Evolutionary conservation across 2,113 vertebrate species (phyloP).

Genomic region (Lophius piscatorius): DNA sequence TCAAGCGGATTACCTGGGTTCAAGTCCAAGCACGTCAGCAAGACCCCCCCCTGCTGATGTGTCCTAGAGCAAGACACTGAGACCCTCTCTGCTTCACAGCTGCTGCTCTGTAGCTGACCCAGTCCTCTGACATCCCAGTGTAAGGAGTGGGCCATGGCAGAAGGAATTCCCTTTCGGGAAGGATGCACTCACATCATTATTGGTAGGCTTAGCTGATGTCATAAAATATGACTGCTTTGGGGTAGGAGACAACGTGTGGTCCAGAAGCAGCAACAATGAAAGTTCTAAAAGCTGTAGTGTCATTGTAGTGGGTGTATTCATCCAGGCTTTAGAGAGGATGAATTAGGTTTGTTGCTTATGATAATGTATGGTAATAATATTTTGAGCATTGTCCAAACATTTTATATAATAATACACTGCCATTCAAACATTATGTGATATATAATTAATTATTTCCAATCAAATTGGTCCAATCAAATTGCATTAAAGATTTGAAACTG

Average conservation of each 20-base stretch:
- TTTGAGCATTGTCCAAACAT: not conserved
- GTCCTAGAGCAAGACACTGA: slow-evolving; percentile 8
- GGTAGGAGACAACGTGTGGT: not conserved
- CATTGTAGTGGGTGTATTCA: not conserved
- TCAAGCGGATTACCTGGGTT: not conserved
- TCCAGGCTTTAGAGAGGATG: not conserved
- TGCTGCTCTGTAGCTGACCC: not conserved
- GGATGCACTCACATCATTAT: slow-evolving; percentile 13
- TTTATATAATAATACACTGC: too few relatives aligned
- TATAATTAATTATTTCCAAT: too few relatives aligned
- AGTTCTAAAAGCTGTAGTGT: too few relatives aligned
- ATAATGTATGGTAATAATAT: not conserved
- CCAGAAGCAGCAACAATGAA: too few relatives aligned
- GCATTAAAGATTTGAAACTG: not conserved
- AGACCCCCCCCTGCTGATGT: slow-evolving; percentile 11
- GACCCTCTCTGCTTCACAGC: not conserved
- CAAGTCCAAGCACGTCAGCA: slow-evolving; percentile 10
- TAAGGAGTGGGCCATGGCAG: not conserved
- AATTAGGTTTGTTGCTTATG: too few relatives aligned
- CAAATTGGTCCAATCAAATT: too few relatives aligned
- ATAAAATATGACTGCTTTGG: not conserved
- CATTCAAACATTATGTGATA: too few relatives aligned
- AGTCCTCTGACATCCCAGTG: slow-evolving; percentile 32
- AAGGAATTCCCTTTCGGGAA: slow-evolving; percentile 8
- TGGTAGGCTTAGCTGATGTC: slow-evolving; percentile 6